phyloP scores from a whole-genome alignment of 1,140 invertebrate genomes.

The Ceratosolen solmsi region DNA sequence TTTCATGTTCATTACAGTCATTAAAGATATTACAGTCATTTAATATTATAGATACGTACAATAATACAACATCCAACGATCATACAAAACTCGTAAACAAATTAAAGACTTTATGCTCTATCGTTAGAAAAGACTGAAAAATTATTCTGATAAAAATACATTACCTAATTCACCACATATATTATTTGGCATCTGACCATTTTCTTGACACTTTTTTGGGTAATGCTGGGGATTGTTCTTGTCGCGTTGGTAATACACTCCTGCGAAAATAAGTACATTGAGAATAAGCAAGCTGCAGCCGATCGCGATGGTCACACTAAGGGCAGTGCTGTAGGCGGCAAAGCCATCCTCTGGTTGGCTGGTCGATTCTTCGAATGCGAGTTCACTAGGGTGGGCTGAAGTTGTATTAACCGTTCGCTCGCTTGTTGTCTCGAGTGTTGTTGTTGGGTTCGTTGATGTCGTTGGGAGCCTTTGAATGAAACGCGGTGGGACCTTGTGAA shows the following conservation, averaged over 20 bases:
- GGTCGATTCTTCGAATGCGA: slow-evolving; percentile 68
- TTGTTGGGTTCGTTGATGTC: slow-evolving; percentile 63
- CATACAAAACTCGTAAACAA: too few species aligned
- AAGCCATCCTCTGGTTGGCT: slow-evolving; percentile 87
- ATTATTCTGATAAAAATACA: neutral
- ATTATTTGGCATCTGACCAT: slow-evolving; percentile 88
- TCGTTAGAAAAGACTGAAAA: too few species aligned
- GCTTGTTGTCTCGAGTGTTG: slow-evolving; percentile 60
- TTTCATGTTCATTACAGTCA: too few species aligned
- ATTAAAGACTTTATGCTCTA: too few species aligned
- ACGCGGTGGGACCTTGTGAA: slow-evolving; percentile 66
- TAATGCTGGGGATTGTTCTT: slow-evolving; percentile 78
- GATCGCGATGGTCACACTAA: slow-evolving; percentile 95
- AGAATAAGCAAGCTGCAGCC: slow-evolving; percentile 91
- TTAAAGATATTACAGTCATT: too few species aligned
- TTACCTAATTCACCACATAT: slow-evolving; percentile 84
- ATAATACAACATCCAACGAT: too few species aligned
- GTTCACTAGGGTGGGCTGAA: slow-evolving; percentile 63
- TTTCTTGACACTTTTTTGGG: slow-evolving; percentile 84
- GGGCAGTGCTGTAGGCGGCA: slow-evolving; percentile 88
- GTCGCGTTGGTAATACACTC: slow-evolving; percentile 94
- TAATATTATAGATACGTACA: too few species aligned
- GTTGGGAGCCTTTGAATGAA: slow-evolving; percentile 70
- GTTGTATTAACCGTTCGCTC: slow-evolving; percentile 58
- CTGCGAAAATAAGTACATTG: slow-evolving; percentile 94